Evolutionary conservation across 1,140 invertebrate genomes (phyloP), one percentile per base, ranked within the genome.

Genomic region (Cyphomyrmex costatus): DNA sequence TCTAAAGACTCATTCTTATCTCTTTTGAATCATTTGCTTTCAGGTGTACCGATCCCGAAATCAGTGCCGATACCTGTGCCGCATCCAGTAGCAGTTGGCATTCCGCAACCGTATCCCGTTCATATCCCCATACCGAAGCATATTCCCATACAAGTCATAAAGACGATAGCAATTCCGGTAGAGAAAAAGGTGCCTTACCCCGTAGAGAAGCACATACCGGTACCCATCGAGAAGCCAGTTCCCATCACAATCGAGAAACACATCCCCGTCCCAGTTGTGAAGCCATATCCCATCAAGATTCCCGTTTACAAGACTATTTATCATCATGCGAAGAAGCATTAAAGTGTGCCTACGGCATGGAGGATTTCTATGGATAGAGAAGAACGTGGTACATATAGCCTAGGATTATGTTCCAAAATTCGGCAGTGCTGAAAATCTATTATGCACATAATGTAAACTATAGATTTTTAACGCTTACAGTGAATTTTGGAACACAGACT

Each of bases 281-380:
- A 97, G 86, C 97, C 97, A 2, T 97, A 97, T 86, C 97, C 97
- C 6, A 96, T 97, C 14, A 97, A 97, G 91, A 96, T 97, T 49
- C 97, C 97, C 24, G 96, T 97, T 2, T 97, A 97, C 92, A 98
- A 97, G 92, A 97, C 97, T 16, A 96, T 97, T 42, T 95, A 97
- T 86, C 97, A 97, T 88, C 96, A 96, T 56, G 95, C 96, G 65
- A 97, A 97, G 88, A 90, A 90, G 49, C 89, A 90, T n/a, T 90
- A 88, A 58, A 51, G 21, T 12, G 14, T 27, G 51, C 36, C 21
- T 46, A 24, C 10, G 19, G 19, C 7, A 7, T 14, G 10, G 14
- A 36, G 53, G 53, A 60, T 42, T 42, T 24, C 16, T 14, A 60
- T 27, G 53, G 33, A 53, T 56, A 42, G 19, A 27, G 14, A 56